Base-by-base conservation (phyloP, 2,113 vertebrate genomes). In the Lagenorhynchus albirostris region DNA sequence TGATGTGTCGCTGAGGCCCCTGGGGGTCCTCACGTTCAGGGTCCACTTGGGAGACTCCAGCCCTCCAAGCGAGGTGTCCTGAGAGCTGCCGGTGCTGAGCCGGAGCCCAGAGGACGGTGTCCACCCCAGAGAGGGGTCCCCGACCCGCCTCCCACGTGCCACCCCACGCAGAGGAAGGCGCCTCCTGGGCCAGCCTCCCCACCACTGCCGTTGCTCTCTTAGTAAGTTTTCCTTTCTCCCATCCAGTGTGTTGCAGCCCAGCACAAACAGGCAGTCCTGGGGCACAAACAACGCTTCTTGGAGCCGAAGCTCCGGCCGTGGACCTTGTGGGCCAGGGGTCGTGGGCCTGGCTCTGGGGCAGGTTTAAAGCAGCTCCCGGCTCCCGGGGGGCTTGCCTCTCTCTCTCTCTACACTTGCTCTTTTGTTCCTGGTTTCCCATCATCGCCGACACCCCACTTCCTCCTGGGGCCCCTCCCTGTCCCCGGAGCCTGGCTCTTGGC, bases 171-270 rank as follows among this genome's bases (percentile, higher is more conserved):
- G 53, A 53, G 81, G 15, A 15, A 20, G 68, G 41, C 53, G 44
- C 44, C 29, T 50, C 73, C 73, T 50, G 17, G 44, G 73, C 55
- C 55, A 26, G 29, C 82, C 58, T 89, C 63, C 25, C n/a, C 11
- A 3, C 58, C 11, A 31, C 93, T 41, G 17, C 44, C 65, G 20
- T 76, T 68, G 81, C 38, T 70, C 41, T 63, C 73, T 67, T 8
- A 80, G 76, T 77, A 44, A 15, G 10, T n/a, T 88, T 82, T 86
- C 41, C 79, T 95, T 84, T 70, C 67, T 71, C 58, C 29, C 62
- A 25, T 79, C 71, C 44, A 33, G 55, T 36, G 47, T 23, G 1
- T n/a, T 67, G 77, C 83, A 94, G 74, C 50, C 91, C 80, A 96
- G 62, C 38, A 92, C 73, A 92, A 67, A 95, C 60, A 96, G 60